Evolutionary conservation across 2,113 vertebrate species (phyloP).

Genomic region (Propithecus coquereli): DNA sequence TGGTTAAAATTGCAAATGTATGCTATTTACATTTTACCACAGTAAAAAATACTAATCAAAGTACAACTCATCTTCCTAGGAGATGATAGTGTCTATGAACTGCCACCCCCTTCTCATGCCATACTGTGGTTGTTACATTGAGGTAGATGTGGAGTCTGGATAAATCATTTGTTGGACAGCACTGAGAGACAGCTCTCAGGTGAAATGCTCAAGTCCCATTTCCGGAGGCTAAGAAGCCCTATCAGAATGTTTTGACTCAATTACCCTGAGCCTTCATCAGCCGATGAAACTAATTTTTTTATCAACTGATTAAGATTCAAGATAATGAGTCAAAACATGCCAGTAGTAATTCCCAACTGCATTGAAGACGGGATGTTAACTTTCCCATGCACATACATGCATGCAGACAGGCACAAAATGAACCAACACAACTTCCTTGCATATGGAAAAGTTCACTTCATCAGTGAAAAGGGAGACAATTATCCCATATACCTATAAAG

Average conservation of each 20-base stretch:
- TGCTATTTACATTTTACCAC: background rate
- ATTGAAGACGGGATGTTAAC: conserved; percentile 71
- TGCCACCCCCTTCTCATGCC: background rate
- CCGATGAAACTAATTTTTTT: conserved; percentile 77
- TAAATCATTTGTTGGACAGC: conserved; percentile 55
- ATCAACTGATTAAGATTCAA: conserved; percentile 82
- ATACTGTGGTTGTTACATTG: background rate
- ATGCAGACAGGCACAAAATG: conserved; percentile 34
- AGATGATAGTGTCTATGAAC: background rate
- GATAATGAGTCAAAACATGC: conserved; percentile 80
- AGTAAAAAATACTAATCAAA: background rate
- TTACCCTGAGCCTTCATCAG: conserved; percentile 80
- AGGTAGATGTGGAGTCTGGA: background rate
- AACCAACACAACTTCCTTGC: background rate
- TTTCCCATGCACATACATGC: conserved; percentile 16
- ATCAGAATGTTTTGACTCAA: conserved; percentile 81
- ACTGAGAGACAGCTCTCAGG: conserved; percentile 39
- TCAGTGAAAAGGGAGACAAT: background rate
- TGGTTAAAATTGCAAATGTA: rapidly evolving
- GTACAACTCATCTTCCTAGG: background rate
- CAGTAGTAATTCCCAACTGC: conserved; percentile 78
- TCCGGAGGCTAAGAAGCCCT: conserved; percentile 66
- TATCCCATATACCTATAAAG: background rate
- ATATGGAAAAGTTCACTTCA: conserved; percentile 33
- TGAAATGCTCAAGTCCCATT: background rate